phyloP scores from a whole-genome alignment of 2,888 invertebrate genomes.

The Nineta flava region DNA sequence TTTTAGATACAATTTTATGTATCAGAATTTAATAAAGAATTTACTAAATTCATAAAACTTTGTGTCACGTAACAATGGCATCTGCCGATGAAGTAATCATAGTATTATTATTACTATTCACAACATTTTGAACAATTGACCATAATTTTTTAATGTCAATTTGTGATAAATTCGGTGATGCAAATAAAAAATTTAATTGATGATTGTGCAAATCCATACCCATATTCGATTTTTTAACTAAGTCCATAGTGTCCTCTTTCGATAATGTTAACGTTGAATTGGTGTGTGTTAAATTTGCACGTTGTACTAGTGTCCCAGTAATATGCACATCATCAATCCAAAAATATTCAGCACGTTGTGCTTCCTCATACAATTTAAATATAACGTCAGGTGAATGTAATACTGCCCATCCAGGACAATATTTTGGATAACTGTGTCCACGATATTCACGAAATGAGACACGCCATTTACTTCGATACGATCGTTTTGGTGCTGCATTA shows the following conservation, averaged over 20 bases:
- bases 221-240: conserved; percentile 12
- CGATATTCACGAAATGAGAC: conserved; percentile 52
- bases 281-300: conserved; percentile 37
- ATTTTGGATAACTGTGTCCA: conserved; percentile 47
- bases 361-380: conserved; percentile 34
- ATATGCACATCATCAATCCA: conserved; percentile 62
- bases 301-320: conserved; percentile 42
- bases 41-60: neutral
- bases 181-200: conserved; percentile 34
- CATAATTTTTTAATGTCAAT: conserved; percentile 33
- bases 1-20: too few relatives aligned
- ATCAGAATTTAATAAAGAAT: too few relatives aligned
- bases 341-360: conserved; percentile 42
- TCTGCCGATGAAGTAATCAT: neutral
- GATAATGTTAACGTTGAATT: conserved; percentile 30
- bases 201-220: conserved; percentile 18
- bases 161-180: conserved; percentile 34
- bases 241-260: conserved; percentile 17
- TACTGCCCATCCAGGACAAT: conserved; percentile 55
- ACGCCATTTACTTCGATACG: conserved; percentile 59
- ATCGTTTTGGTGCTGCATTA: conserved; percentile 37
- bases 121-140: conserved; percentile 22
- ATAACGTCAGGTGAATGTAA: conserved; percentile 40
- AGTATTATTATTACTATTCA: neutral
- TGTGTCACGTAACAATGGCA: neutral